Percentiles rank a stretch among this genome's conserved stretches.
Conservation (phyloP, 2,888 invertebrate species). For the Alviniconcha strummeri region DNA sequence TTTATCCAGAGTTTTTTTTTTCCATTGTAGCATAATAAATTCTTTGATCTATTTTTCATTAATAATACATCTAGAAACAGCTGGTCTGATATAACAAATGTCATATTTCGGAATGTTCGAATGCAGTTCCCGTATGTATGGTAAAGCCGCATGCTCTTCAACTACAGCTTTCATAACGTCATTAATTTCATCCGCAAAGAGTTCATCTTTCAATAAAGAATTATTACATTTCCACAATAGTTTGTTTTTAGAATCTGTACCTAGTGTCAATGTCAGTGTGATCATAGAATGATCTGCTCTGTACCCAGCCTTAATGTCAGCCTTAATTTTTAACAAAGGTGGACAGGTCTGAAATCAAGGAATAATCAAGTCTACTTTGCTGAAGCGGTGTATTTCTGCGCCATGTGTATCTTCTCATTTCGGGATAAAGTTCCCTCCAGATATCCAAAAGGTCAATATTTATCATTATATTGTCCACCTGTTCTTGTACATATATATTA, state of each 20-base stretch:
- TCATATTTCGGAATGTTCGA: background rate
- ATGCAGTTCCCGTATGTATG: background rate
- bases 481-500: background rate
- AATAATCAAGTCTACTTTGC: background rate
- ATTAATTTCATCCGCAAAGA: background rate
- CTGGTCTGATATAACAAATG: background rate
- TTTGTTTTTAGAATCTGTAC: background rate
- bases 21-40: background rate
- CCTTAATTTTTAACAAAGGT: background rate
- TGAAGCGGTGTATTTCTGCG: too few species aligned
- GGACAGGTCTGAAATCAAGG: background rate
- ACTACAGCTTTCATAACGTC: background rate
- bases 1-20: too few species aligned
- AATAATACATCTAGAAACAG: background rate
- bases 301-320: background rate
- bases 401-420: background rate
- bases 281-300: background rate
- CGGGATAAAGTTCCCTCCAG: background rate
- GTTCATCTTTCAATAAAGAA: background rate
- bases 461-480: background rate
- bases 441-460: background rate
- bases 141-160: background rate
- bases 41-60: background rate
- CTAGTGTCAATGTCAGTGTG: background rate
- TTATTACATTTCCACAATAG: background rate